phyloP scores from a whole-genome alignment of 1,140 invertebrate species.

The Neodiprion pinetum region DNA sequence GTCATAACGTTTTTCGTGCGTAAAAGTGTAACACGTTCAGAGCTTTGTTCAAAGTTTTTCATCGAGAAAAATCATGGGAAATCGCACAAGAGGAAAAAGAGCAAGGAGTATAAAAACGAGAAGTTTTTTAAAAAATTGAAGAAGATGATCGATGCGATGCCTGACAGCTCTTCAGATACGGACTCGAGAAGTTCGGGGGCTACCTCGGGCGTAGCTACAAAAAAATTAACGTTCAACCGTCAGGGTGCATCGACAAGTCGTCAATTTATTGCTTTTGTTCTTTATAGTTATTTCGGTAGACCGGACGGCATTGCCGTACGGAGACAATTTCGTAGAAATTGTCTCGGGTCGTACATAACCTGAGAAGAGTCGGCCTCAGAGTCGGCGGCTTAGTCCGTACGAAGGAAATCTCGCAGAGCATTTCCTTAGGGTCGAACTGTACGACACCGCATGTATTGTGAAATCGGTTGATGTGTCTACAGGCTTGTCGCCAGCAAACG shows the following conservation, averaged over 20 bases:
- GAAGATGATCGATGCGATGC: constrained; percentile 21
- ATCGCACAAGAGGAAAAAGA: too few species aligned
- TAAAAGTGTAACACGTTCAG: too few species aligned
- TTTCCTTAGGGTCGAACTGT: constrained; percentile 1
- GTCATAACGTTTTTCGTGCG: too few species aligned
- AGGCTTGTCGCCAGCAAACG: background rate
- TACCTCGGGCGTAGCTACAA: constrained; percentile 6
- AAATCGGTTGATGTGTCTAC: background rate
- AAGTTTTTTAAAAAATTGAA: constrained; percentile 12
- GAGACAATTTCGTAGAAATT: too few species aligned
- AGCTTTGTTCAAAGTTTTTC: too few species aligned
- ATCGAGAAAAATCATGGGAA: too few species aligned
- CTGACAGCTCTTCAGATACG: constrained; percentile 19
- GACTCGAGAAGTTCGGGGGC: constrained; percentile 1
- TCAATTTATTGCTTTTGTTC: constrained; percentile 4
- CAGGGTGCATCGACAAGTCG: constrained; percentile 10
- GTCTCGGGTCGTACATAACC: too few species aligned
- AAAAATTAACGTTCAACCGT: background rate
- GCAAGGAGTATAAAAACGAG: background rate
- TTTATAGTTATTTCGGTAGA: constrained; percentile 19
- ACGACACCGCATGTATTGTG: constrained; percentile 7
- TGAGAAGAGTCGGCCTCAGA: too few species aligned
- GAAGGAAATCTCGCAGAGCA: too few species aligned
- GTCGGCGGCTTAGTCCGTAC: too few species aligned
- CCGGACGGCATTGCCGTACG: constrained; percentile 17